Base-by-base conservation (phyloP, 2,113 vertebrate genomes). In the Pavo muticus region DNA sequence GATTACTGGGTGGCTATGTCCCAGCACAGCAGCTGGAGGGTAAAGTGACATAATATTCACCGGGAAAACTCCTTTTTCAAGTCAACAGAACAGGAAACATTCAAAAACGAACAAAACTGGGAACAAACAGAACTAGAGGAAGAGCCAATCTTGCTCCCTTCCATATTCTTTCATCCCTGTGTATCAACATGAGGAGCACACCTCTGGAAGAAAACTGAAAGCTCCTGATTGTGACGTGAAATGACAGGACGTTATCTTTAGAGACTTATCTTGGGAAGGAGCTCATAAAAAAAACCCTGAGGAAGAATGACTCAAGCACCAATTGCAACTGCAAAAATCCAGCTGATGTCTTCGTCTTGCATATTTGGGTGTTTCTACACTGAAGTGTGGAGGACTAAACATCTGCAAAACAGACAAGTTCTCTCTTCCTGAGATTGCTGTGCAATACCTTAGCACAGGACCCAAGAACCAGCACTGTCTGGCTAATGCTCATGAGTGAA, bases 1-100 rank as follows among this genome's bases (percentile, higher is more conserved):
- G 95, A 97, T 98, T 96, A 97, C 5, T 90, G 97, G 96, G 96
- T 96, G 95, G 94, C 92, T 91, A 6, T 40, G 39, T 94, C 95
- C 95, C n/a, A 59, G 92, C 76, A 90, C 54, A 96, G 92, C 93
- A 96, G 94, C 93, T 94, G 27, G 92, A 95, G 9, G 15, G 87
- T 73, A 67, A 87, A 67, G 79, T 57, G 40, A 73, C 42, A 93
- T 73, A 94, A 82, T 48, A 94, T 75, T 71, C 75, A 20, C 44
- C 13, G 44, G 68, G 84, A 95, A 96, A 92, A 71, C 21, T 61
- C 91, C 88, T 64, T 90, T 95, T 71, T 59, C 84, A 70, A 78
- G 48, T 61, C 37, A 78, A 81, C 12, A 91, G 71, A 84, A 73
- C 44, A 63, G 3, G 5, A 80, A 88, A 68, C 5, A 65, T 69